Conservation (phyloP, 1,140 invertebrate genomes). For the Laodelphax striatellus region DNA sequence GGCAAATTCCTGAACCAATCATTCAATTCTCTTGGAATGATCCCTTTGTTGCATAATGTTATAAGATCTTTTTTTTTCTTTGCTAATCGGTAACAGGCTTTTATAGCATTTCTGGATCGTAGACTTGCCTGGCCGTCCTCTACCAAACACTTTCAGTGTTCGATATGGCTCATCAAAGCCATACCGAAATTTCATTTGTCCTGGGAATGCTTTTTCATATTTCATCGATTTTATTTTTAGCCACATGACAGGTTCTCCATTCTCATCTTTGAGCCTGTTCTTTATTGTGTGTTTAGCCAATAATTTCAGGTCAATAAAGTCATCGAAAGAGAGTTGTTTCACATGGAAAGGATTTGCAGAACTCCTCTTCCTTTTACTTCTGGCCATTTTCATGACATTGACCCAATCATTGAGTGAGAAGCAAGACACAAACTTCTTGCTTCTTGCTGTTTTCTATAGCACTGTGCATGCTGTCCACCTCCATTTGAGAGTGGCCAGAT, state of each 20-base stretch:
- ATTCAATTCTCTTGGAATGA: not conserved
- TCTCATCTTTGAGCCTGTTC: not conserved
- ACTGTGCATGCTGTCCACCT: not conserved
- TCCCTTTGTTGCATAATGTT: not conserved
- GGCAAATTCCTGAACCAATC: not conserved
- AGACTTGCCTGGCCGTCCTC: not conserved
- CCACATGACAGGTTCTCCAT: not conserved
- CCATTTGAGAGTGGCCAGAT: too few relatives aligned
- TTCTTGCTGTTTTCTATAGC: not conserved
- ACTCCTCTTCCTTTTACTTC: not conserved
- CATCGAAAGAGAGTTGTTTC: not conserved
- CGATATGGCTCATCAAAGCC: not conserved
- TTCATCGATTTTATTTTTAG: not conserved
- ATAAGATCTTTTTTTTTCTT: not conserved
- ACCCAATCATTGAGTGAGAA: not conserved
- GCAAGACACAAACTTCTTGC: not conserved
- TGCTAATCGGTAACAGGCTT: not conserved
- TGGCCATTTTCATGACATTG: conserved; percentile 5
- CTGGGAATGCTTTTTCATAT: not conserved
- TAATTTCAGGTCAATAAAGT: not conserved
- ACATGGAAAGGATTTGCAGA: not conserved
- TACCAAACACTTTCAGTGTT: not conserved
- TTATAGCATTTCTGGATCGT: not conserved
- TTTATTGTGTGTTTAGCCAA: not conserved
- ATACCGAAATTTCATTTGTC: not conserved